phyloP scores from a whole-genome alignment of 2,113 vertebrate genomes.

The Macroglossus sobrinus region DNA sequence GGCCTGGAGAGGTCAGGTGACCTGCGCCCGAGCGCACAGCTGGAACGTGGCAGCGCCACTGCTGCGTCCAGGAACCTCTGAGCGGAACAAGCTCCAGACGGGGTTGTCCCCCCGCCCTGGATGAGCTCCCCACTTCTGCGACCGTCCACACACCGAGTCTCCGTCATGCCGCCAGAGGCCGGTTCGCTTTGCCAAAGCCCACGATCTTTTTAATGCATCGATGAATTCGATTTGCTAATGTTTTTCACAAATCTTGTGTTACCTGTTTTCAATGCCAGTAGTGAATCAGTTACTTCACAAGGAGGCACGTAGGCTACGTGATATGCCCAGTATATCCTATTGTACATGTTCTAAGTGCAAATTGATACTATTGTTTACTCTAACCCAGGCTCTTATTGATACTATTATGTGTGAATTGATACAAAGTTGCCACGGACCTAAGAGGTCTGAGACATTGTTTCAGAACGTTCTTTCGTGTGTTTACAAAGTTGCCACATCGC shows the following conservation, averaged over 20 bases:
- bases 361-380: not conserved
- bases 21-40: not conserved
- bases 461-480: not conserved
- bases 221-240: too few species aligned
- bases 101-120: not conserved
- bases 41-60: rapidly evolving
- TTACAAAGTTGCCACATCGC: not conserved
- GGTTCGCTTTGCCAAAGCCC: not conserved
- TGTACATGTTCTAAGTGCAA: not conserved
- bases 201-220: too few species aligned
- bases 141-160: not conserved
- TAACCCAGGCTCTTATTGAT: not conserved
- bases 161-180: rapidly evolving
- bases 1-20: not conserved
- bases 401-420: too few species aligned
- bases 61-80: not conserved
- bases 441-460: not conserved
- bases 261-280: not conserved
- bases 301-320: too few species aligned
- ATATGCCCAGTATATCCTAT: too few species aligned
- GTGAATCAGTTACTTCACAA: not conserved
- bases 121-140: not conserved
- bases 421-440: not conserved
- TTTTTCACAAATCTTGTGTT: too few species aligned
- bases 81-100: not conserved